Evolutionary conservation across 2,888 invertebrate genomes (phyloP).

Genomic region (Drosophila buzzatii): DNA sequence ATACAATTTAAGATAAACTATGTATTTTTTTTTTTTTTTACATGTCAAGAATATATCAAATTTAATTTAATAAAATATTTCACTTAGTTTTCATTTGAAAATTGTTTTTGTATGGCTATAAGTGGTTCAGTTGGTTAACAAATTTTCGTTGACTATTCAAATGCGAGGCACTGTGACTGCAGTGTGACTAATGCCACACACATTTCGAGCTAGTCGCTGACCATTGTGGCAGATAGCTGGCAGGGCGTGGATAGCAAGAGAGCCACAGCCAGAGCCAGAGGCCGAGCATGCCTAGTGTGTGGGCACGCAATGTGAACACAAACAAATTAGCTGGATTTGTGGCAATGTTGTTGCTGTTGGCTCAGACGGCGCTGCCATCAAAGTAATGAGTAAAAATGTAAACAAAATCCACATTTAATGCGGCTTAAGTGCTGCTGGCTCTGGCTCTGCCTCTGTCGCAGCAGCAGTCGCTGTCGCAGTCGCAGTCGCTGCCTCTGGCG

Average conservation of each 20-base stretch:
- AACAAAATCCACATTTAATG: slow-evolving; percentile 70
- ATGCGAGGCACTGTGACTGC: slow-evolving; percentile 11
- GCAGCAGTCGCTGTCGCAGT: slow-evolving; percentile 28
- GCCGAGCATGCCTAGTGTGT: neutral
- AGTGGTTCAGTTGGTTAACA: neutral
- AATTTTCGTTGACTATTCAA: neutral
- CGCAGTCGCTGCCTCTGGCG: slow-evolving; percentile 19
- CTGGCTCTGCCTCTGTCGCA: slow-evolving; percentile 15
- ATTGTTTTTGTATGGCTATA: too few species aligned
- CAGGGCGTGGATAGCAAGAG: neutral
- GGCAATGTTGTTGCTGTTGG: slow-evolving; percentile 17
- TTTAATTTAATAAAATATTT: neutral
- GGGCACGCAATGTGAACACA: slow-evolving; percentile 28
- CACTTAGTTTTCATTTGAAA: neutral
- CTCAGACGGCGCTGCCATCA: slow-evolving; percentile 20
- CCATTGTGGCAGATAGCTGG: slow-evolving; percentile 3
- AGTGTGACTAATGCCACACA: neutral
- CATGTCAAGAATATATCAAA: neutral
- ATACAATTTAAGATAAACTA: neutral
- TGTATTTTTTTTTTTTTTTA: neutral
- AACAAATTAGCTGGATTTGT: slow-evolving; percentile 66
- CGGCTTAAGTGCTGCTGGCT: slow-evolving; percentile 62
- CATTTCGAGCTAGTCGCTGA: neutral
- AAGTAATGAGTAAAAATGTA: slow-evolving; percentile 59
- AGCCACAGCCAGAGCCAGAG: neutral